Base-by-base conservation (phyloP, 2,113 vertebrate genomes). In the Penelope pileata region DNA sequence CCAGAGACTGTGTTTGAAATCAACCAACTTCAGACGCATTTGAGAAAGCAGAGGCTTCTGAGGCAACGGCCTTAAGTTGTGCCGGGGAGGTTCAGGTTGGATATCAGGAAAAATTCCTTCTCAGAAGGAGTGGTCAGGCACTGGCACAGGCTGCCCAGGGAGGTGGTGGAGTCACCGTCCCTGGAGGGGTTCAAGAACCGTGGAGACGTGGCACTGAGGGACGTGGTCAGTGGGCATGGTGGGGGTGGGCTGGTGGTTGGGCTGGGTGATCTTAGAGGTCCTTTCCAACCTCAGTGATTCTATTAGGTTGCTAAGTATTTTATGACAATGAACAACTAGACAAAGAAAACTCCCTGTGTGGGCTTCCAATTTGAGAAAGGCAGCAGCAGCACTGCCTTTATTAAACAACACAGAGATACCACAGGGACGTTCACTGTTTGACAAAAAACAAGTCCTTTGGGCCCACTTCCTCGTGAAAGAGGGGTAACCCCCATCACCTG, bases 31-130 rank as follows among this genome's bases (percentile, higher is more conserved):
- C 58, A 42, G 6, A 2, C 38, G 36, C 30, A 24, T 16, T 27
- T 16, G 40, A 66, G 67, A 50, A n/a, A 76, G 36, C n/a, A 95
- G 82, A 48, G 90, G 30, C 45, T 80, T 63, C 67, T 74, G 82
- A 88, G 40, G 21, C n/a, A n/a, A n/a, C n/a, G n/a, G n/a, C n/a
- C n/a, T n/a, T n/a, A n/a, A n/a, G n/a, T n/a, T n/a, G n/a, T n/a
- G n/a, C n/a, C n/a, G n/a, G n/a, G n/a, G n/a, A n/a, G n/a, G n/a
- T n/a, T n/a, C n/a, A n/a, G n/a, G n/a, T n/a, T n/a, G n/a, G n/a
- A n/a, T n/a, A n/a, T n/a, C n/a, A n/a, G n/a, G n/a, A n/a, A n/a
- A n/a, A n/a, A n/a, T n/a, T n/a, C n/a, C n/a, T n/a, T n/a, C n/a
- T n/a, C n/a, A n/a, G n/a, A n/a, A n/a, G n/a, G n/a, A n/a, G n/a